Base-by-base conservation (phyloP, 2,888 invertebrate species). In the Tetheella fluctuosa region DNA sequence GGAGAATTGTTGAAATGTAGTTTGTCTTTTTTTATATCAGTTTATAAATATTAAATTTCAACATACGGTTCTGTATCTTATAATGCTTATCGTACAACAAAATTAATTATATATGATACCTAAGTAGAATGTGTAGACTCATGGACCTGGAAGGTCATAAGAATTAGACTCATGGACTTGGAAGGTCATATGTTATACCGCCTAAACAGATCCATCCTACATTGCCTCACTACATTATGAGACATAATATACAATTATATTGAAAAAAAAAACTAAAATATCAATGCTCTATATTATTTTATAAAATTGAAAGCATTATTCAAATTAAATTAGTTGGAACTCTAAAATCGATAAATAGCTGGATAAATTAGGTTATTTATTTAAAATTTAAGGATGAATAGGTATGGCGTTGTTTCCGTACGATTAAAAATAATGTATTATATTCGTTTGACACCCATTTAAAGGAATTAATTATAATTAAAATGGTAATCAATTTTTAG, bases 201-300 rank as follows among this genome's bases (percentile, higher is more conserved):
- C 23, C 28, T 54, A 28, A 25, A 28, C 54, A 54, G 56, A 54
- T 62, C 56, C 59, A 52, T 57, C 52, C 54, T n/a, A 13, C 39
- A 42, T 39, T n/a, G 20, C 28, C 10, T 6, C 34, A 34, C 12
- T 12, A 3, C n/a, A 39, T 39, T 15, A 13, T 25, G 15, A 15
- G 15, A 39, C n/a, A n/a, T n/a, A n/a, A n/a, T n/a, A 15, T 15
- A 39, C 39, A n/a, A n/a, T n/a, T n/a, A n/a, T n/a, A n/a, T 39
- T 25, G 25, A 39, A 15, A 15, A 7, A 6, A 39, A n/a, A 39
- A 10, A n/a, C n/a, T 13, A 34, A 34, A 34, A 13, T 12, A 13
- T 30, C 30, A 34, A 13, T 13, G 13, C 2, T 6, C 34, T 13
- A 13, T 3, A 10, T 37, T 37, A 1, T 15, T 37, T 15, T 15